Evolutionary conservation across 1,140 invertebrate species (phyloP).

Genomic region (Physella acuta): DNA sequence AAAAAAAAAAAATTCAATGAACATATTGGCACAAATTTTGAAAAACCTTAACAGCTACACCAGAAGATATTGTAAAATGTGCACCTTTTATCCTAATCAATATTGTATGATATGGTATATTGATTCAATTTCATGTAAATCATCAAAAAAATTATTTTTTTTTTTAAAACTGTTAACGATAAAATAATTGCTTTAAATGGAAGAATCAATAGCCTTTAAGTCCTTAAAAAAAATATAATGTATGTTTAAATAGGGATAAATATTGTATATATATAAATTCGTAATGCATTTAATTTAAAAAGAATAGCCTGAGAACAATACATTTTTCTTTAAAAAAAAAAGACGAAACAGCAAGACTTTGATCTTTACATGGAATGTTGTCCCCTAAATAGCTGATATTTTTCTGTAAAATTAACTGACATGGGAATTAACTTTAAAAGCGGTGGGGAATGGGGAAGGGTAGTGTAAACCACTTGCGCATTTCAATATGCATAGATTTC

Average conservation of each 20-base stretch:
- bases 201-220: too few species aligned
- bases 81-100: constrained; percentile 21
- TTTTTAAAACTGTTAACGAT: too few species aligned
- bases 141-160: too few species aligned
- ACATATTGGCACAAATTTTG: constrained; percentile 20
- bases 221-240: constrained; percentile 1
- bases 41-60: constrained; percentile 11
- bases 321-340: neutral
- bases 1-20: constrained; percentile 12
- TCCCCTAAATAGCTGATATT: neutral
- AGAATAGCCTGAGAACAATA: constrained; percentile 16
- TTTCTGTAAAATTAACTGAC: neutral
- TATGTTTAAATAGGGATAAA: neutral
- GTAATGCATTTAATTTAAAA: constrained; percentile 4
- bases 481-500: constrained; percentile 23
- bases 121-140: constrained; percentile 3
- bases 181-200: too few species aligned
- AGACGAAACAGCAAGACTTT: neutral
- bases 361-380: constrained; percentile 27
- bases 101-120: constrained; percentile 17
- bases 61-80: constrained; percentile 22
- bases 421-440: neutral
- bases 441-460: neutral
- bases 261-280: neutral
- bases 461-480: constrained; percentile 2